These are phyloP conservation scores for Tragulus kanchil DNA, from an alignment of 2,113 vertebrate species.

Conservation along the genomic window DNA sequence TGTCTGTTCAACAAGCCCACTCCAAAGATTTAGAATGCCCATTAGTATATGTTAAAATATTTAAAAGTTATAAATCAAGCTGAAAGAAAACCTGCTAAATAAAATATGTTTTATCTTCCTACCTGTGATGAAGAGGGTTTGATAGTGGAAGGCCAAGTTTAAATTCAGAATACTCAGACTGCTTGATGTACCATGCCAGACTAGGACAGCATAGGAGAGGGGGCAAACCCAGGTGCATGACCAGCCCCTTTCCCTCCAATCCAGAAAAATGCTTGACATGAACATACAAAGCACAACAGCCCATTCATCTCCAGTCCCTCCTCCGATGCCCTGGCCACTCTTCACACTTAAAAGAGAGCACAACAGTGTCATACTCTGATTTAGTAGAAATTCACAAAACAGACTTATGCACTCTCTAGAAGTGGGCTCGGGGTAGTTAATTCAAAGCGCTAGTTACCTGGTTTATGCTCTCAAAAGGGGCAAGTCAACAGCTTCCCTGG, in stretches of 20 bases:
- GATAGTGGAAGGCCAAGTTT: background rate
- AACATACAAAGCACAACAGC: no score
- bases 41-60: slow-evolving; percentile 26
- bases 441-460: background rate
- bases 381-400: background rate
- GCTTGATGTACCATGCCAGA: background rate
- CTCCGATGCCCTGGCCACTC: background rate
- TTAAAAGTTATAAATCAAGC: slow-evolving; percentile 40
- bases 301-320: background rate
- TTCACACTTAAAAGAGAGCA: background rate
- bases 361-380: background rate
- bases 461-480: background rate
- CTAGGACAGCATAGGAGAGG: background rate
- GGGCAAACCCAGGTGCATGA: rapidly evolving
- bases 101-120: background rate
- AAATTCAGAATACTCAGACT: background rate
- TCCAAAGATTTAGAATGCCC: background rate
- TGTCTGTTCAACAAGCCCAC: background rate
- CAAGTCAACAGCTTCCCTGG: background rate
- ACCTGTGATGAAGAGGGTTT: background rate
- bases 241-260: background rate
- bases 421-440: background rate
- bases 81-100: background rate
- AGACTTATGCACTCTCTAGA: background rate
- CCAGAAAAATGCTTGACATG: background rate